phyloP scores from a whole-genome alignment of 2,888 invertebrate genomes.

The Drosophila anceps region DNA sequence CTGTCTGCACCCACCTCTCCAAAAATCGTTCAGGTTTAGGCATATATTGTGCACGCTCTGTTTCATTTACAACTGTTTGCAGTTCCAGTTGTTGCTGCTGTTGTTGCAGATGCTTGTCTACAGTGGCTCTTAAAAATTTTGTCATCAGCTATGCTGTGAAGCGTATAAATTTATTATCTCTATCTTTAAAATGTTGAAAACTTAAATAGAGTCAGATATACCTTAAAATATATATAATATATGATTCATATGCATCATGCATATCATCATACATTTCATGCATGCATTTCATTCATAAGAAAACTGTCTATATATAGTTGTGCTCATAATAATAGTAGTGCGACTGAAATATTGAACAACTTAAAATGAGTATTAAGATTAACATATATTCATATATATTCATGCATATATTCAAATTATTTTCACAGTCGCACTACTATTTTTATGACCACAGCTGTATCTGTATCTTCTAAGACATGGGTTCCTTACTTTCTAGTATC shows the following conservation, averaged over 20 bases:
- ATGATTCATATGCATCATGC: too few relatives aligned
- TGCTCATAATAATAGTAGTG: too few relatives aligned
- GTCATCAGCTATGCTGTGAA: slow-evolving; percentile 29
- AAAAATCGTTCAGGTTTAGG: slow-evolving; percentile 48
- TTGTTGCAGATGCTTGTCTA: slow-evolving; percentile 19
- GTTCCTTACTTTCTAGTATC: neutral
- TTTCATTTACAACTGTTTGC: slow-evolving; percentile 50
- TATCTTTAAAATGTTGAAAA: neutral
- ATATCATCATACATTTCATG: neutral
- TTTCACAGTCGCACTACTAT: too few relatives aligned
- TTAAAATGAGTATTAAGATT: too few relatives aligned
- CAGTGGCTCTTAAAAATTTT: slow-evolving; percentile 33
- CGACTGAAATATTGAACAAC: too few relatives aligned
- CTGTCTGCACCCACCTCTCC: slow-evolving; percentile 34
- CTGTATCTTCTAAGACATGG: neutral
- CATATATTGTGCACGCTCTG: slow-evolving; percentile 65
- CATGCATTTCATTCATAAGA: neutral
- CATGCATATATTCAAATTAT: too few relatives aligned
- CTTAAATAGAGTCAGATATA: too few relatives aligned
- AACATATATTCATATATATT: too few relatives aligned
- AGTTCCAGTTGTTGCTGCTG: slow-evolving; percentile 22
- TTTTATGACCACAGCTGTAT: too few relatives aligned
- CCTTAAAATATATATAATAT: neutral
- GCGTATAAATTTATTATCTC: slow-evolving; percentile 11
- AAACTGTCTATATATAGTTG: neutral